Base-by-base conservation (phyloP, 92 coral and sea anemone genomes). In the Zoanthus solanderi region DNA sequence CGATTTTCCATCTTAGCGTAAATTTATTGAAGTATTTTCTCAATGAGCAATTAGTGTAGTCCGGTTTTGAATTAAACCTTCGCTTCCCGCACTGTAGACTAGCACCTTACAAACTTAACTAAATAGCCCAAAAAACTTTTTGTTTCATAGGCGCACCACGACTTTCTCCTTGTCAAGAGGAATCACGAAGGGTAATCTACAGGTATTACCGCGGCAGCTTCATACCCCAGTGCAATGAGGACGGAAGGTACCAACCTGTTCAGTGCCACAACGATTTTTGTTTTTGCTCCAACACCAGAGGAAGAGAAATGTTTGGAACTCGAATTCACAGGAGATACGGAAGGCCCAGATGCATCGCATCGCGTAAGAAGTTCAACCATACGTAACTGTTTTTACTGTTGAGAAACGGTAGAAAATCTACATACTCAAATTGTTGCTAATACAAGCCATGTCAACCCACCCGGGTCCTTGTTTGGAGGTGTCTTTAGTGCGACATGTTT, bases 181-280 rank as follows among this genome's bases (percentile, higher is more conserved):
- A 87, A 60, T 91, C 94, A 44, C 98, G 91, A 34, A 23, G 85
- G n/a, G 80, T 83, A 58, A 85, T 85, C 52, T 89, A 89, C 57
- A 83, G 98, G 28, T 73, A 90, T 28, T 95, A 89, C 86, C 98
- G 93, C 23, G 90, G 87, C 9, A 53, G 83, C 71, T 92, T 80
- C 78, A 85, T 93, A 29, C 96, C 99, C 50, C 95, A 89, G 75
- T 96, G 99, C 60, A 88, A 92, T 18, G 66, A 67, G 31, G 93
- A 95, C 18, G 99, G 99, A 7, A 76, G 76, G 28, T 96, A 88
- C 87, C 94, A 92, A 28, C 93, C 93, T 11, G 57, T 90, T 8
- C 99, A 96, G 86, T 96, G 99, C 77, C 87, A 90, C n/a, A 87
- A 80, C 42, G 78, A 76, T 29, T 44, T 84, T 75, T 96, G 99